Base-by-base conservation (phyloP, 2,888 invertebrate species). In the Homarus gammarus region DNA sequence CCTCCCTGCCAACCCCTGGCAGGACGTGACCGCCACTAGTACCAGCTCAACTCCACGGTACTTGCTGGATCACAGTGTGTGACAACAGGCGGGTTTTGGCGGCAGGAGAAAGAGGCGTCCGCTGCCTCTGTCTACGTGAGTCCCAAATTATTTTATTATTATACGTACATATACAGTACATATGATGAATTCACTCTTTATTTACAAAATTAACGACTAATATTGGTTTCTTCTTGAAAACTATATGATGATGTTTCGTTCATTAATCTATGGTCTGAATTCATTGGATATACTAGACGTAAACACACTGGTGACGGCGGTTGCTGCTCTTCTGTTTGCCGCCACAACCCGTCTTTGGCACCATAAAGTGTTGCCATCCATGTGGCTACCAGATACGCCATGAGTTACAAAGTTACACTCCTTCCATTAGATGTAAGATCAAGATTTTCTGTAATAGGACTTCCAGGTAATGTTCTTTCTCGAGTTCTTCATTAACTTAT, bases 351-450 rank as follows among this genome's bases (percentile, higher is more conserved):
- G 38, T 33, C 36, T n/a, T 40, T 73, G 38, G 73, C 73, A 36
- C 18, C 56, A 56, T 36, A 18, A 64, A 64, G 82, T 40, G 68
- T 61, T n/a, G 83, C 83, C 70, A 70, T 51, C 49, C 44, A 38
- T 36, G 83, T 51, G 83, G 72, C 51, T 44, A 49, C 49, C 49
- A 83, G n/a, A 51, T 70, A 22, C 72, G 33, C 72, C 83, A 36
- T 72, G 70, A 83, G 83, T 33, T 83, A 83, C 83, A 83, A 83
- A 83, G 83, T 72, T 83, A 83, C 72, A 83, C 83, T 83, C 83
- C 83, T 83, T 83, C 83, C 83, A 83, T 83, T 83, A 83, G 83
- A 38, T 72, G 40, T 83, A 83, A 83, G 83, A 51, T 72, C 72
- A 36, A 83, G 49, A 72, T 44, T 72, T 68, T 83, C 68, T 72